A percentile compares a stretch with the other conserved stretches of the same genome.
phyloP scores from a whole-genome alignment of 2,888 invertebrate genomes.

The Macrophya alboannulata region DNA sequence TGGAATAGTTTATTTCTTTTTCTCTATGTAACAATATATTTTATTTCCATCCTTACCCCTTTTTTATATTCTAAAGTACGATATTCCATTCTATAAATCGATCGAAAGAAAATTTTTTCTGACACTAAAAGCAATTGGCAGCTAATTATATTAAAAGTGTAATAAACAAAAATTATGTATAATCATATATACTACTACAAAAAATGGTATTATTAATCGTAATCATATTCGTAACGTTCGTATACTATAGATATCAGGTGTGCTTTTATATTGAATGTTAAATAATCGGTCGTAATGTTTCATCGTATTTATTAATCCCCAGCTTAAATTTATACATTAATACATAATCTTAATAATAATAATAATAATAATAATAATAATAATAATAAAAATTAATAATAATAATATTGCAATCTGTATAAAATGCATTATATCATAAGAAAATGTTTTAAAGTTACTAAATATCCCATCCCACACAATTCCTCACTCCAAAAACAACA shows the following conservation, averaged over 20 bases:
- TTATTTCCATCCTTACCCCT: neutral
- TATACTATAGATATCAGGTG: conserved; percentile 41
- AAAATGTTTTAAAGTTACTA: conserved; percentile 19
- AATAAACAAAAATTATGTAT: neutral
- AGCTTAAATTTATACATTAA: conserved; percentile 10
- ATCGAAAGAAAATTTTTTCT: neutral
- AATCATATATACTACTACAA: neutral
- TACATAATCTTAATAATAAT: conserved; percentile 9
- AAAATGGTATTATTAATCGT: conserved; percentile 43
- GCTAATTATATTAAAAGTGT: conserved; percentile 30
- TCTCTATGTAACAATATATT: neutral
- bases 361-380: conserved; percentile 32
- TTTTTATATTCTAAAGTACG: neutral
- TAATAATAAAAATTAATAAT: conserved; percentile 28
- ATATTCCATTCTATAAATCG: neutral
- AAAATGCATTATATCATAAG: conserved; percentile 51
- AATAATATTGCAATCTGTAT: conserved; percentile 49
- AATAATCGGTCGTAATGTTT: conserved; percentile 51
- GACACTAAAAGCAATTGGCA: conserved; percentile 40
- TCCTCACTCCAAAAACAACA: neutral
- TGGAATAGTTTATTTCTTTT: neutral
- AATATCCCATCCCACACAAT: neutral
- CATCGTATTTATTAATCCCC: conserved; percentile 51
- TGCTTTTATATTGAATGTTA: conserved; percentile 52
- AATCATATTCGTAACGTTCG: conserved; percentile 30